Base-by-base conservation (phyloP, 2,113 vertebrate species). In the Proteles cristata region DNA sequence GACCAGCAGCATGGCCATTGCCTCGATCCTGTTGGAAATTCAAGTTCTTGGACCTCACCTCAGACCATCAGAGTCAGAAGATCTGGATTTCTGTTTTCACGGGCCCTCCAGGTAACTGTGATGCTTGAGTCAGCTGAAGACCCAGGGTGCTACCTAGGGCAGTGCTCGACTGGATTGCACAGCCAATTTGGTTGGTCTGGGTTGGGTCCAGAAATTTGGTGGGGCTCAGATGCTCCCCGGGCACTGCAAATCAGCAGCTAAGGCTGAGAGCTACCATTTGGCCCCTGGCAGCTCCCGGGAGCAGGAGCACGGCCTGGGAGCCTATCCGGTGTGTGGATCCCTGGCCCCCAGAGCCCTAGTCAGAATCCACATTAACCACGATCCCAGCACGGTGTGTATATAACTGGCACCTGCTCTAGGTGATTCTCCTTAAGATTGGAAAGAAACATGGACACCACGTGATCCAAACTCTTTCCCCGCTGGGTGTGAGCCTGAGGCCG, bases 121-220 rank as follows among this genome's bases (percentile, higher is more conserved):
- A 65, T 11, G 26, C 31, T 35, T 3, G 14, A 55, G 58, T 33
- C 1, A 10, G 58, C 4, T 45, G 25, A 14, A 88, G 48, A 16
- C 28, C 50, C 7, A 7, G 8, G 4, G 0, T 0, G 0, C 17
- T 9, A 11, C 16, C 21, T 25, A 12, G 35, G n/a, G 69, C n/a
- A 26, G 25, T 11, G 43, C 74, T 31, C 26, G 8, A 26, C 43
- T 26, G 6, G 7, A 17, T 9, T 28, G 3, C 15, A 76, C 14
- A 7, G 16, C 45, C 12, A 43, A 84, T 31, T 9, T 55, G 12
- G 69, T 16, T 17, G 69, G 26, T 48, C 53, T 39, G 21, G 11
- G 33, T 10, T 26, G 43, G 23, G 25, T 43, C 82, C 43, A 43
- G 63, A 53, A 45, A 45, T 0, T 15, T 4, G n/a, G 12, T 26